Percentiles rank a stretch among this genome's conserved stretches.
These are phyloP conservation scores for Agriopis marginaria DNA, from an alignment of 2,888 invertebrate genomes.

Conservation along the genomic window DNA sequence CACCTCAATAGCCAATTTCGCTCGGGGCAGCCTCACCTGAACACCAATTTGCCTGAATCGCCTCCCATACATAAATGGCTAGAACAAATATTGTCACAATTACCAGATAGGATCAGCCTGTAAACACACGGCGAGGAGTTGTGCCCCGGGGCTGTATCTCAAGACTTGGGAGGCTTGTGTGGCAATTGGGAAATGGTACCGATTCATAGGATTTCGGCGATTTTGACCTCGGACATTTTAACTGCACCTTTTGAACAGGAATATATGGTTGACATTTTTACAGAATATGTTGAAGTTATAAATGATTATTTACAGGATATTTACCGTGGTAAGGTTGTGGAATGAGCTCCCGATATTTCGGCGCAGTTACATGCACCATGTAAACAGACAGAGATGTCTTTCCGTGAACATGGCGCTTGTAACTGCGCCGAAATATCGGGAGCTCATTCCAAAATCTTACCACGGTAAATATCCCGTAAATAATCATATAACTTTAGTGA, in stretches of 20 bases:
- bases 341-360: too few species aligned
- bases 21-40: constrained; percentile 41
- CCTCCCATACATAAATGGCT: constrained; percentile 73
- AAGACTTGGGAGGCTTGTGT: constrained; percentile 61
- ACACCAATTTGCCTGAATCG: constrained; percentile 70
- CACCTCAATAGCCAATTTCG: constrained; percentile 61
- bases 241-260: background rate
- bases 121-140: constrained; percentile 70
- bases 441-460: too few species aligned
- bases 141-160: constrained; percentile 76
- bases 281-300: too few species aligned
- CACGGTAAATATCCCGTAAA: too few species aligned
- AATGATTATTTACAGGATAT: too few species aligned
- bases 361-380: too few species aligned
- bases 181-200: constrained; percentile 57
- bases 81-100: constrained; percentile 85
- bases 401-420: too few species aligned
- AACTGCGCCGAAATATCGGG: too few species aligned
- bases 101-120: constrained; percentile 82
- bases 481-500: too few species aligned
- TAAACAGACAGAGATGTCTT: too few species aligned
- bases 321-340: too few species aligned
- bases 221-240: background rate
- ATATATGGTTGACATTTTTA: too few species aligned
- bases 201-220: constrained; percentile 53